Conservation (phyloP, 1,140 invertebrate genomes). For the Neoseiulus cucumeris region DNA sequence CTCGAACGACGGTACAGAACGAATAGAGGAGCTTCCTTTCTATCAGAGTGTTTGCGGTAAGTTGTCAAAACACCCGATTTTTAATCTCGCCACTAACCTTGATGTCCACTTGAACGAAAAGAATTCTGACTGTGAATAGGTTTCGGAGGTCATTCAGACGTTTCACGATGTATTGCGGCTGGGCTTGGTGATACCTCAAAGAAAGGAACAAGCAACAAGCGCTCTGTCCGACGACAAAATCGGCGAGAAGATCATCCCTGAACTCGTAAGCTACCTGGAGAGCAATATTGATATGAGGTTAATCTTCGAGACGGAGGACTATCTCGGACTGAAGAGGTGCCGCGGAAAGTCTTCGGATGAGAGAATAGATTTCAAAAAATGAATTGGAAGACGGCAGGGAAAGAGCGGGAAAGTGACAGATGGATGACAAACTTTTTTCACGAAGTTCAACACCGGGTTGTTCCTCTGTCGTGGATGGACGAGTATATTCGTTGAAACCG, state of each 20-base stretch:
- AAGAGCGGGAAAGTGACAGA: no score
- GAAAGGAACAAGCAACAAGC: constrained; percentile 1
- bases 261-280: constrained; percentile 2
- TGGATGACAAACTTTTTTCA: not conserved
- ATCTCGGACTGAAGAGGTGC: no score
- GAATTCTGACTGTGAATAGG: not conserved
- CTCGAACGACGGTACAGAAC: no score
- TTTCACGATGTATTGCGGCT: constrained; percentile 2
- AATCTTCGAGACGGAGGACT: no score
- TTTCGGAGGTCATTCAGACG: not conserved
- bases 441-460: not conserved
- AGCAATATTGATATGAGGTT: not conserved
- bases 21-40: no score
- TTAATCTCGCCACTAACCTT: not conserved
- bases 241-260: not conserved
- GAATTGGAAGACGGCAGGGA: no score
- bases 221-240: constrained; percentile 7
- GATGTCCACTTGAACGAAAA: constrained; percentile 3
- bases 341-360: no score
- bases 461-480: not conserved
- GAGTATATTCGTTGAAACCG: not conserved
- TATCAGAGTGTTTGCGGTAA: no score
- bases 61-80: no score
- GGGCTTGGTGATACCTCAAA: not conserved
- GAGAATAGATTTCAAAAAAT: no score